Evolutionary conservation across 2,888 invertebrate species (phyloP).

Genomic region (Spodoptera exigua): DNA sequence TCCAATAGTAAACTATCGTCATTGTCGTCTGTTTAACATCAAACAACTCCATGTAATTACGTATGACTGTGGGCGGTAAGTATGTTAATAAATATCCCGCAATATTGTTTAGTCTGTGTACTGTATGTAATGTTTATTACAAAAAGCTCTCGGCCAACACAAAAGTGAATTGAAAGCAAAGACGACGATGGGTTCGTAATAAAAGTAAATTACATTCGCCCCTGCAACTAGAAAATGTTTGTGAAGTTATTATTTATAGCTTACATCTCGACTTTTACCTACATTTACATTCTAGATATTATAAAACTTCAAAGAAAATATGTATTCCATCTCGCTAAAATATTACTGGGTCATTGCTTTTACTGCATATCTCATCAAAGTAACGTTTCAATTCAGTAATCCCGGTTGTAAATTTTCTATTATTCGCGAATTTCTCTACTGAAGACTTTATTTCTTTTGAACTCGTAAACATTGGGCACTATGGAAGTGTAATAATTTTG

Average conservation of each 20-base stretch:
- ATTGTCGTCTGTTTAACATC: conserved; percentile 38
- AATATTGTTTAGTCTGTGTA: conserved; percentile 44
- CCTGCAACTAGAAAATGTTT: conserved; percentile 17
- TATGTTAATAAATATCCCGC: conserved; percentile 37
- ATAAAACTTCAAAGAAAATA: conserved; percentile 1
- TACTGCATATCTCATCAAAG: conserved; percentile 10
- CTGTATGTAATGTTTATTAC: conserved; percentile 38
- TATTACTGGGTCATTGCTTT: conserved; percentile 19
- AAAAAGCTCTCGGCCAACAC: conserved; percentile 20
- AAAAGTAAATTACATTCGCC: conserved; percentile 6
- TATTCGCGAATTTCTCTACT: conserved; percentile 11
- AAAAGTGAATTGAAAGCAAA: conserved; percentile 12
- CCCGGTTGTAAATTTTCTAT: conserved; percentile 18
- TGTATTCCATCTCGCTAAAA: conserved; percentile 1
- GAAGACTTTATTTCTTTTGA: conserved; percentile 6
- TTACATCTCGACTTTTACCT: conserved; percentile 13
- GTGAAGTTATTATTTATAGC: conserved; percentile 33
- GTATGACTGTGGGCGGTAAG: conserved; percentile 22
- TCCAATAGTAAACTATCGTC: conserved; percentile 6
- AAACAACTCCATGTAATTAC: conserved; percentile 24
- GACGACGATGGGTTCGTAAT: conserved; percentile 6
- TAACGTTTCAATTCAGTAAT: conserved; percentile 37
- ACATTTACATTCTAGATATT: background rate
- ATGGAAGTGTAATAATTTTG: conserved; percentile 20
- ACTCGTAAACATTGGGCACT: conserved; percentile 14